Percentiles rank a stretch among this genome's conserved stretches.
Evolutionary conservation across 2,888 invertebrate species (phyloP).

Genomic region (Neria commutata): DNA sequence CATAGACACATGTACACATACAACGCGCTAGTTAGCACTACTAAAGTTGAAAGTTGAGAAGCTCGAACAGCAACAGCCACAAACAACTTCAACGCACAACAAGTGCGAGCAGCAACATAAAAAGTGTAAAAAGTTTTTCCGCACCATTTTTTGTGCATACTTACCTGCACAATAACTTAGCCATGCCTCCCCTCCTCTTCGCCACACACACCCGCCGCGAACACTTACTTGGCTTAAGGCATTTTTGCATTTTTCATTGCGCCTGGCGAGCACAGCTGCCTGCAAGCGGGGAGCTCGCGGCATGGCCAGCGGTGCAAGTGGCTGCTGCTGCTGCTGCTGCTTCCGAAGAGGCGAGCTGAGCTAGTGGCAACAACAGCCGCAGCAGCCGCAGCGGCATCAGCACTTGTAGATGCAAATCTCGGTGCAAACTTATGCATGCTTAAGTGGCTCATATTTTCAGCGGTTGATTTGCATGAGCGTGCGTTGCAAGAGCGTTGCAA

Average conservation of each 20-base stretch:
- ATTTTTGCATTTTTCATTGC: background rate
- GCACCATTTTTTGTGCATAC: too few species aligned
- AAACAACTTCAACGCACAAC: too few species aligned
- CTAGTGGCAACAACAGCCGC: background rate
- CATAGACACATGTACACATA: background rate
- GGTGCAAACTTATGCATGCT: slow-evolving; percentile 9
- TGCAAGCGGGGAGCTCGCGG: background rate
- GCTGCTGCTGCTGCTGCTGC: background rate
- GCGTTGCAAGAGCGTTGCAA: too few species aligned
- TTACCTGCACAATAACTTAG: too few species aligned
- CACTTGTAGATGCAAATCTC: slow-evolving; percentile 41
- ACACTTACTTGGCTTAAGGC: too few species aligned
- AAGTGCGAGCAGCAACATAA: slow-evolving; percentile 12
- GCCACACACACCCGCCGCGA: too few species aligned
- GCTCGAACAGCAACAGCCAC: slow-evolving; percentile 26
- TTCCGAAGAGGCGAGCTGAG: background rate
- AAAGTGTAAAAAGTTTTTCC: background rate
- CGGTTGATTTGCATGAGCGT: background rate
- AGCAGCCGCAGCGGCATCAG: background rate
- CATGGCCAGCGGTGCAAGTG: background rate
- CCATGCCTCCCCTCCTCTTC: too few species aligned
- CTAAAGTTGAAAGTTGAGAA: background rate
- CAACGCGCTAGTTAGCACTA: background rate
- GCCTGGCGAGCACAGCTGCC: too few species aligned
- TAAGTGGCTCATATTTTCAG: slow-evolving; percentile 1